A percentile compares a stretch with the other conserved stretches of the same genome.
These are phyloP conservation scores for Xerus inauris DNA, from an alignment of 2,113 vertebrate species.

Conservation along the genomic window DNA sequence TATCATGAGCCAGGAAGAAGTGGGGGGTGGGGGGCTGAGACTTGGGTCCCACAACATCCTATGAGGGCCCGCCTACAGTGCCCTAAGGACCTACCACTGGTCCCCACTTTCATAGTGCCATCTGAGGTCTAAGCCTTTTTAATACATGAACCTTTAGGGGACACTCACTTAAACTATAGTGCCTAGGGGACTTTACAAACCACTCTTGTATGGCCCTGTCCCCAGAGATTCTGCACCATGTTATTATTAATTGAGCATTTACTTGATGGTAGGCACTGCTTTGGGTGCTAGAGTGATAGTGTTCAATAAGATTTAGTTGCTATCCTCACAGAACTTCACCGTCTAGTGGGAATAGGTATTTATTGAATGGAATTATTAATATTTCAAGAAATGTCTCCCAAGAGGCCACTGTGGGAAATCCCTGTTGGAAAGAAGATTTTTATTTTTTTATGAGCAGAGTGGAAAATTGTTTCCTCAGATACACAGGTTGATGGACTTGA, in stretches of 20 bases:
- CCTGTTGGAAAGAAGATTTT: not conserved
- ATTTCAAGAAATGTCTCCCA: not conserved
- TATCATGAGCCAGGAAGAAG: not conserved
- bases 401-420: not conserved
- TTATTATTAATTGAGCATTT: not conserved
- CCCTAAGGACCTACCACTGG: not conserved
- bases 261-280: not conserved
- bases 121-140: not conserved
- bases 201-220: not conserved
- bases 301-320: not conserved
- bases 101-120: not conserved
- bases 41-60: not conserved
- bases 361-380: not conserved
- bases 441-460: conserved; percentile 1
- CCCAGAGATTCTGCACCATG: not conserved
- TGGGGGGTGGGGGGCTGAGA: not conserved
- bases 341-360: not conserved
- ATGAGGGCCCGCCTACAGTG: not conserved
- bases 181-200: not conserved
- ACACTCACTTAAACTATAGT: not conserved
- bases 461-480: not conserved
- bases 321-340: not conserved
- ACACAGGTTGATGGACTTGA: not conserved
- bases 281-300: not conserved
- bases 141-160: not conserved